These are phyloP conservation scores for Agonopterix alstromeriana DNA, from an alignment of 2,888 invertebrate species.

Conservation along the genomic window DNA sequence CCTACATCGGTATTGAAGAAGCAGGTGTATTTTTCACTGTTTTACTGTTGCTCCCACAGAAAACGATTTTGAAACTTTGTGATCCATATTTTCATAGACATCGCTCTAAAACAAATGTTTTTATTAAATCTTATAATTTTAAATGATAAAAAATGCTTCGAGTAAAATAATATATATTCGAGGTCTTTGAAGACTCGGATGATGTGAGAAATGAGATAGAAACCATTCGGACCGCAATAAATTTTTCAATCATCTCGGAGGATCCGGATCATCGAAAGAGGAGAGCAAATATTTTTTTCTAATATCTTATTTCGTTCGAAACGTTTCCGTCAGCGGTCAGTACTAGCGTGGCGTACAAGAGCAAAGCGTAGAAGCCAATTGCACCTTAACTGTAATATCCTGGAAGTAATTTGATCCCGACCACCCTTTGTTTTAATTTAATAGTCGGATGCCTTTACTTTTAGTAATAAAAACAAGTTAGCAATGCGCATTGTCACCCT, in stretches of 20 bases:
- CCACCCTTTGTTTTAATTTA: constrained; percentile 4
- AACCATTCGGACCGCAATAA: constrained; percentile 25
- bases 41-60: too few relatives aligned
- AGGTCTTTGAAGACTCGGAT: constrained; percentile 9
- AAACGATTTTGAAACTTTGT: too few relatives aligned
- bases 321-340: constrained; percentile 7
- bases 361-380: too few relatives aligned
- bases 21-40: too few relatives aligned
- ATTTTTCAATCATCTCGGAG: constrained; percentile 29
- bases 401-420: constrained; percentile 11
- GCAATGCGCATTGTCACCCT: too few relatives aligned
- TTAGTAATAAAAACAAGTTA: not conserved
- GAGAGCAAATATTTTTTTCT: constrained; percentile 18
- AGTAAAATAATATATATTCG: not conserved
- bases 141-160: too few relatives aligned
- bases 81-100: too few relatives aligned
- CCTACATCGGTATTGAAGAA: too few relatives aligned
- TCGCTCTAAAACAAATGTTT: too few relatives aligned
- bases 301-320: constrained; percentile 18
- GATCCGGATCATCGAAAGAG: constrained; percentile 18
- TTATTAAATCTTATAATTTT: too few relatives aligned
- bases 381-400: constrained; percentile 11
- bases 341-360: not conserved
- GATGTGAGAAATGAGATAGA: constrained; percentile 19
- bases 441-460: not conserved